A percentile compares a stretch with the other conserved stretches of the same genome.
These are phyloP conservation scores for Eurystomus glaucurus DNA, from an alignment of 2,797 vertebrate genomes.

Conservation along the genomic window DNA sequence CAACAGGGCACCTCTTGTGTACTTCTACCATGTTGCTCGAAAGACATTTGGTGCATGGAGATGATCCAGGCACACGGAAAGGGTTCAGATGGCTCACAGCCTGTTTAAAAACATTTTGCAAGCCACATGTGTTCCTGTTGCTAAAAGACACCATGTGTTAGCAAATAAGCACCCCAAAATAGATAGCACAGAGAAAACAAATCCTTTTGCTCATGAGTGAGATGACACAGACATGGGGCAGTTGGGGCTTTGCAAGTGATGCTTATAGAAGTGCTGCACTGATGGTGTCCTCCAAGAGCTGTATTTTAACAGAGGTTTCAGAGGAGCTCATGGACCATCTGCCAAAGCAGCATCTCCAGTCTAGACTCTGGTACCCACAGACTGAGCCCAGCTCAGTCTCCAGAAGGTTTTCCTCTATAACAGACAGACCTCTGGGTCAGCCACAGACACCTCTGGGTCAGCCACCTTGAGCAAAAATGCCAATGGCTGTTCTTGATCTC, in stretches of 20 bases:
- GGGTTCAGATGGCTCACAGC: background rate
- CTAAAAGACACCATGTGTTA: background rate
- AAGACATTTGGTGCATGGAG: background rate
- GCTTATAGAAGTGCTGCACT: background rate
- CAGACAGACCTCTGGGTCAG: background rate
- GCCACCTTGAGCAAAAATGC: background rate
- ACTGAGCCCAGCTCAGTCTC: background rate
- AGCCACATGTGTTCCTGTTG: background rate
- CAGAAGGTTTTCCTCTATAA: background rate
- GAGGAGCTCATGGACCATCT: background rate
- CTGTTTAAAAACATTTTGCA: background rate
- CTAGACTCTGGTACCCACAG: background rate
- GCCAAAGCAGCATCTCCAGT: background rate
- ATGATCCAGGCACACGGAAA: background rate
- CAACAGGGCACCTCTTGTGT: background rate
- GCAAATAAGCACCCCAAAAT: background rate
- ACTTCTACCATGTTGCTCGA: fast-evolving
- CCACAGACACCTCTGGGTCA: background rate
- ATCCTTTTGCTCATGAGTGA: background rate
- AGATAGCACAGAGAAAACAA: background rate
- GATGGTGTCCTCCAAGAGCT: background rate
- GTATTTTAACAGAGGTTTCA: background rate
- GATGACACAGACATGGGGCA: background rate
- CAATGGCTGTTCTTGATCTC: background rate
- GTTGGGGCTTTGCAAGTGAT: background rate